These are phyloP conservation scores for Amphibalanus amphitrite DNA, from an alignment of 1,140 invertebrate genomes.

Conservation along the genomic window DNA sequence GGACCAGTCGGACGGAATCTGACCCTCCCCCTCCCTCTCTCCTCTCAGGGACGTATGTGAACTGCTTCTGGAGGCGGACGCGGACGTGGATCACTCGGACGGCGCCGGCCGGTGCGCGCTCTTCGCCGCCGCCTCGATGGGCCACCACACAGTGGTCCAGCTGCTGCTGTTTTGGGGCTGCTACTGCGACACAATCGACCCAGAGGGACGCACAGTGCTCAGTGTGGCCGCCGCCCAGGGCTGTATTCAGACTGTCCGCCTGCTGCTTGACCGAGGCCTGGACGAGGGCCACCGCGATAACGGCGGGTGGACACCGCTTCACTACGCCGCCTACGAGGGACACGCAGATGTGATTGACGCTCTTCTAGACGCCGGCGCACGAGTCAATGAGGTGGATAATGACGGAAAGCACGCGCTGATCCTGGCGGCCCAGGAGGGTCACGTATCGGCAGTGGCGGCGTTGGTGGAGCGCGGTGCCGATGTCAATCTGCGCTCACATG, in stretches of 20 bases:
- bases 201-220: constrained; percentile 67
- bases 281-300: constrained; percentile 82
- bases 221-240: constrained; percentile 33
- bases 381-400: constrained; percentile 79
- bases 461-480: constrained; percentile 54
- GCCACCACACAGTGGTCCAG: constrained; percentile 59
- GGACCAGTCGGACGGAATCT: constrained; percentile 62
- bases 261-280: constrained; percentile 68
- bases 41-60: constrained; percentile 59
- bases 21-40: no score
- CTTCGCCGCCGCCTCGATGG: constrained; percentile 65
- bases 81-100: constrained; percentile 69
- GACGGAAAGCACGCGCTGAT: constrained; percentile 82
- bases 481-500: constrained; percentile 75
- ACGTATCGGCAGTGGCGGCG: constrained; percentile 46
- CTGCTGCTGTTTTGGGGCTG: constrained; percentile 73
- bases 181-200: constrained; percentile 72
- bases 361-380: constrained; percentile 74
- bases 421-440: constrained; percentile 75
- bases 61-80: constrained; percentile 61
- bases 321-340: constrained; percentile 81
- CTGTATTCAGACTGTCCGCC: constrained; percentile 53
- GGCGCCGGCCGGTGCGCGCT: constrained; percentile 56
- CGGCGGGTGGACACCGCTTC: constrained; percentile 82
- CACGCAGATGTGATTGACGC: constrained; percentile 73